Conservation (phyloP, 1,140 invertebrate species). For the Pseudobourletiella spinata region DNA sequence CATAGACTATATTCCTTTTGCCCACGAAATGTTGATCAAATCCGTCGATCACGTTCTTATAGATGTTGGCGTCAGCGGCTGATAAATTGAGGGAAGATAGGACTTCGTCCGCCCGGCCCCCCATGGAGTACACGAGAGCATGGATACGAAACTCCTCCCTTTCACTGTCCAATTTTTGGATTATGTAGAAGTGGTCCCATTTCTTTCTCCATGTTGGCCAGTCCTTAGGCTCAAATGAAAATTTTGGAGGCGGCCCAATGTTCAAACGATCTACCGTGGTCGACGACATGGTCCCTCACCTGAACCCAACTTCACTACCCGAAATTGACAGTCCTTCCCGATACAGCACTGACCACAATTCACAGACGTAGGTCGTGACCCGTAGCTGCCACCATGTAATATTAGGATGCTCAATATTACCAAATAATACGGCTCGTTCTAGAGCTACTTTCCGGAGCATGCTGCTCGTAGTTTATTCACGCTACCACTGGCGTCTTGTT, state of each 20-base stretch:
- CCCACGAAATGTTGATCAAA: conserved; percentile 30
- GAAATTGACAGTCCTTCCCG: too few relatives aligned
- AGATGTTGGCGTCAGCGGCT: conserved; percentile 24
- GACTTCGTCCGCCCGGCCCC: conserved; percentile 13
- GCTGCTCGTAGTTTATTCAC: too few relatives aligned
- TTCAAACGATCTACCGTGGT: too few relatives aligned
- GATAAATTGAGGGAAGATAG: conserved; percentile 4
- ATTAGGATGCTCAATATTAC: too few relatives aligned
- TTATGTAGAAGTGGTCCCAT: background rate
- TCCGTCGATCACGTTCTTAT: conserved; percentile 13
- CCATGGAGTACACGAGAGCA: background rate
- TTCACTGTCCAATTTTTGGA: background rate
- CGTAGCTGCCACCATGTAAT: too few relatives aligned
- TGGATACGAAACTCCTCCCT: background rate
- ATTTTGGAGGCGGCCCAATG: background rate
- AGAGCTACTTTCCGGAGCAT: too few relatives aligned
- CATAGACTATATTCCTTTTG: conserved; percentile 29
- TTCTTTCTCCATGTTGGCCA: background rate
- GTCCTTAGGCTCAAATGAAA: background rate
- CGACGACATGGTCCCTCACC: too few relatives aligned
- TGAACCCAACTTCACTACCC: too few relatives aligned
- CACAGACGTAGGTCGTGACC: too few relatives aligned
- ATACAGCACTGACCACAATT: too few relatives aligned
- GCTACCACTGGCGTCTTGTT: too few relatives aligned
- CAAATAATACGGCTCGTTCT: too few relatives aligned